phyloP scores from a whole-genome alignment of 2,113 vertebrate genomes.

The Sturnira hondurensis region DNA sequence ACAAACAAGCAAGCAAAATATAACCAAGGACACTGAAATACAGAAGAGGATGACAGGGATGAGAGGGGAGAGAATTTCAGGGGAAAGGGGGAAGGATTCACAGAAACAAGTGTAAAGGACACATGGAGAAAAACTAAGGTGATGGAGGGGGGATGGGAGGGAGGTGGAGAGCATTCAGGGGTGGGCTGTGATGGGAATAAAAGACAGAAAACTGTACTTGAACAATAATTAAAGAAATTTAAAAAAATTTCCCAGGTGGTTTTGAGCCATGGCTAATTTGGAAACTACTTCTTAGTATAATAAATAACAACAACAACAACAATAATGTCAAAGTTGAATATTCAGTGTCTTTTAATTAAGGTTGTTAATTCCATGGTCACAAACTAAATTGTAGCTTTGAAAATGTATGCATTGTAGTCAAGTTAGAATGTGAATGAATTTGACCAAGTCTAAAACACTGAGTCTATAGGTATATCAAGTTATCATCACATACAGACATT shows the following conservation, averaged over 20 bases:
- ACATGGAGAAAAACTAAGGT: too few species aligned
- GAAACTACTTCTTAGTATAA: background rate
- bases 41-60: too few species aligned
- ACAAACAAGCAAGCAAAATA: too few species aligned
- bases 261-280: background rate
- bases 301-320: background rate
- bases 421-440: background rate
- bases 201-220: too few species aligned
- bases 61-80: too few species aligned
- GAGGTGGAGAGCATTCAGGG: too few species aligned
- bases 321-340: background rate
- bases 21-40: too few species aligned
- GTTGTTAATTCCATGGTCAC: background rate
- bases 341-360: background rate
- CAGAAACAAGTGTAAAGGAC: too few species aligned
- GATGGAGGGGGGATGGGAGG: too few species aligned
- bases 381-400: background rate
- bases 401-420: background rate
- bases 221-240: too few species aligned
- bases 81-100: too few species aligned
- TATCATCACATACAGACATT: background rate
- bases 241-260: background rate
- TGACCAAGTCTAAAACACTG: background rate
- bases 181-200: too few species aligned
- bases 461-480: background rate